These are phyloP conservation scores for Motacilla tschutschensis DNA, from an alignment of 2,113 vertebrate genomes.

Conservation along the genomic window DNA sequence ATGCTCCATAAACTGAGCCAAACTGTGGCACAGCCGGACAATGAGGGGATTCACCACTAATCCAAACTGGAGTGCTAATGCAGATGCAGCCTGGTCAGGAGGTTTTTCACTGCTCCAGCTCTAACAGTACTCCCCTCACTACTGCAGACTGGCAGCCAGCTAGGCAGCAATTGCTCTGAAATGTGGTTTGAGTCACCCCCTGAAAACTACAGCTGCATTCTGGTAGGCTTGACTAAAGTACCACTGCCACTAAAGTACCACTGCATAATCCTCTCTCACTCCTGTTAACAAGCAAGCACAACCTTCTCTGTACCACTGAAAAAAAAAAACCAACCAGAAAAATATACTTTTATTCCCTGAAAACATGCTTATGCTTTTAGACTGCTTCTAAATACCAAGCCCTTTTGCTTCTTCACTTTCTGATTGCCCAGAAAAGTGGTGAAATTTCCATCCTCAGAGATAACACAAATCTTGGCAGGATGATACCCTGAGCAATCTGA, in stretches of 20 bases:
- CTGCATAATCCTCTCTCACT: neutral
- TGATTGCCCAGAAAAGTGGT: neutral
- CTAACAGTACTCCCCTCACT: neutral
- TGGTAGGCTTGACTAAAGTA: neutral
- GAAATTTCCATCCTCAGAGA: neutral
- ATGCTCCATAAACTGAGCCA: neutral
- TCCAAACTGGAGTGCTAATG: neutral
- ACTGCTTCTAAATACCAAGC: neutral
- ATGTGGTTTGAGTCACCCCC: neutral
- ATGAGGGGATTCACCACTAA: neutral
- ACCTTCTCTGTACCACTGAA: neutral
- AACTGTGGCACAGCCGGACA: neutral
- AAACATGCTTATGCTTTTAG: neutral
- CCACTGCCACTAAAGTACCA: neutral
- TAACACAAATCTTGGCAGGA: neutral
- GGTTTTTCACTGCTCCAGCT: neutral
- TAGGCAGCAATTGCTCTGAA: neutral
- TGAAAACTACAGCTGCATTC: neutral
- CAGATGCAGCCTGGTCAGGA: neutral
- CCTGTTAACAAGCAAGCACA: neutral
- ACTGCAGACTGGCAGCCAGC: neutral
- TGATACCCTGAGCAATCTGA: neutral
- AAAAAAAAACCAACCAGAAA: neutral
- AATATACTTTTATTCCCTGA: neutral
- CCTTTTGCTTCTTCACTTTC: neutral